Evolutionary conservation across 1,140 invertebrate species (phyloP).

Genomic region (Mizuhopecten yessoensis): DNA sequence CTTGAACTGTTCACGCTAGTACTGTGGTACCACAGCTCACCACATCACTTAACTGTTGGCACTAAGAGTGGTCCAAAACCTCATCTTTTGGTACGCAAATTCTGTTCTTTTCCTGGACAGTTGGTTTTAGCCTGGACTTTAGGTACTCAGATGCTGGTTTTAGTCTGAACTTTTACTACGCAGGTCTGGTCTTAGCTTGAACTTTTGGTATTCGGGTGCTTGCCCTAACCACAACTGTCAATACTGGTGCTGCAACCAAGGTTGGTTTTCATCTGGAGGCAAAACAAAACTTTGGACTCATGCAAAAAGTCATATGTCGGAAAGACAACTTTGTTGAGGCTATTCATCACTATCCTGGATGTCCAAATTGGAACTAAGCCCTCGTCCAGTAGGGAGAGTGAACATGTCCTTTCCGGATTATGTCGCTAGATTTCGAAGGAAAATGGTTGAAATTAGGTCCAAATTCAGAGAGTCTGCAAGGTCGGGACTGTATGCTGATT

Average conservation of each 20-base stretch:
- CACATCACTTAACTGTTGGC: not conserved
- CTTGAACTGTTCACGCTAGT: not conserved
- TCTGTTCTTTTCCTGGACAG: not conserved
- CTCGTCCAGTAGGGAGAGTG: conserved; percentile 48
- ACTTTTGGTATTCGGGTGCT: not conserved
- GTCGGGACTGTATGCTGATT: conserved; percentile 55
- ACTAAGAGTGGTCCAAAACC: too few species aligned
- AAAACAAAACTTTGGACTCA: not conserved
- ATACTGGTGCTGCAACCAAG: too few species aligned
- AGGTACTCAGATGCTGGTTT: not conserved
- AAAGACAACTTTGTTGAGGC: not conserved
- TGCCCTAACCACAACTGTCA: too few species aligned
- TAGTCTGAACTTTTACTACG: not conserved
- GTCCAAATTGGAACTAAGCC: conserved; percentile 46
- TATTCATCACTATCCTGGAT: conserved; percentile 42
- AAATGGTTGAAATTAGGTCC: conserved; percentile 59
- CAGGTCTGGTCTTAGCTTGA: too few species aligned
- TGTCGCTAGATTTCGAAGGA: conserved; percentile 56
- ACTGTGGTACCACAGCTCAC: not conserved
- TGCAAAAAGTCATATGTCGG: not conserved
- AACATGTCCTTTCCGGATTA: conserved; percentile 60
- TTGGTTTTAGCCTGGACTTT: not conserved
- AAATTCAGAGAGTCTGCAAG: conserved; percentile 51
- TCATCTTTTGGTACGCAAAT: not conserved
- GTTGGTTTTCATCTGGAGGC: too few species aligned